Evolutionary conservation across 2,888 invertebrate genomes (phyloP).

Genomic region (Eupsilia transversa): DNA sequence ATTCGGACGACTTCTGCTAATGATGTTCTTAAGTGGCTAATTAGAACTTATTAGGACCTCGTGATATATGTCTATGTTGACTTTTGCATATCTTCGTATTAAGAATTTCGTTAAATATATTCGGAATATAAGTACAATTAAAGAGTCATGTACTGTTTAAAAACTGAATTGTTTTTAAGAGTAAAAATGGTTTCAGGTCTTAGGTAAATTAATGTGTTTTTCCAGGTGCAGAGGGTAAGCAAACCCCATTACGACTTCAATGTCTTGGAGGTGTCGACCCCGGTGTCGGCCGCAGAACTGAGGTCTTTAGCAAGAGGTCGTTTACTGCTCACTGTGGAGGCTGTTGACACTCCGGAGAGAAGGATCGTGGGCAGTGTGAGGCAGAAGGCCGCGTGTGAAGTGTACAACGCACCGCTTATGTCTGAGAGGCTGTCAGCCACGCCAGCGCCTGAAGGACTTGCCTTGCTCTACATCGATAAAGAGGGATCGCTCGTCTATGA

Average conservation of each 20-base stretch:
- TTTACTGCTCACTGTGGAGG: conserved; percentile 93
- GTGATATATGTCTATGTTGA: conserved; percentile 7
- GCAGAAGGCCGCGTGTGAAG: conserved; percentile 94
- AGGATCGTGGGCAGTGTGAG: conserved; percentile 93
- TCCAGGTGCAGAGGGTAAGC: conserved; percentile 91
- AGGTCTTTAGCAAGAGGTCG: conserved; percentile 94
- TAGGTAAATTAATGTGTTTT: conserved; percentile 64
- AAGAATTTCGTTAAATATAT: neutral
- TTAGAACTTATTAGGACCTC: conserved; percentile 36
- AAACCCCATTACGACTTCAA: conserved; percentile 95
- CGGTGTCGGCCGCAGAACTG: conserved; percentile 94
- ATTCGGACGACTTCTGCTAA: conserved; percentile 11
- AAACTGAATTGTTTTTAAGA: neutral
- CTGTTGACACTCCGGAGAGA: conserved; percentile 92
- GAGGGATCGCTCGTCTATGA: conserved; percentile 95
- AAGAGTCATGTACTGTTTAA: neutral
- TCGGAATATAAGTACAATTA: neutral
- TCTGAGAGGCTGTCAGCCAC: conserved; percentile 87
- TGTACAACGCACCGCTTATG: conserved; percentile 93
- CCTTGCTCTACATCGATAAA: conserved; percentile 94
- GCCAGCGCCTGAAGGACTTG: conserved; percentile 92
- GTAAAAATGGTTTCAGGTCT: conserved; percentile 32
- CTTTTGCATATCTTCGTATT: conserved; percentile 8
- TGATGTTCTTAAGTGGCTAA: conserved; percentile 38
- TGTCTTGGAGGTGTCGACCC: conserved; percentile 94